Conservation (phyloP, 1,140 invertebrate species). For the Lasioglossum baleicum region DNA sequence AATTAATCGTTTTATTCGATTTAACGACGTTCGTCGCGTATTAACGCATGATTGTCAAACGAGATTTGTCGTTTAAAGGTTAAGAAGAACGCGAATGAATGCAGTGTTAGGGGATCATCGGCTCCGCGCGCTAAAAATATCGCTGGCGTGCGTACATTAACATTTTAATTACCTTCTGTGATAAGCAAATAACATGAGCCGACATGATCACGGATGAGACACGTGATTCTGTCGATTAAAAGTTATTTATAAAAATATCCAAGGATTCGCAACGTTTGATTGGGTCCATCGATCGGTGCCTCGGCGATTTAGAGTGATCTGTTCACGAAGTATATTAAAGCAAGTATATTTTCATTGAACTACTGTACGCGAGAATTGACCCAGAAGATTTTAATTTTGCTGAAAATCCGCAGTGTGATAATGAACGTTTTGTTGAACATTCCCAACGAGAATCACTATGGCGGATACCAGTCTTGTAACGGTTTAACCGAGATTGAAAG, state of each 20-base stretch:
- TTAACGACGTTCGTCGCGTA: too few species aligned
- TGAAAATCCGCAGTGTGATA: too few species aligned
- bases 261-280: not conserved
- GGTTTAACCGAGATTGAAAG: slow-evolving; percentile 19
- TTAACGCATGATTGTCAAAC: not conserved
- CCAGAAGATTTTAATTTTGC: too few species aligned
- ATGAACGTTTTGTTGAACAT: too few species aligned
- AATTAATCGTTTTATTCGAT: too few species aligned
- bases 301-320: too few species aligned
- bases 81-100: not conserved
- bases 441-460: not conserved
- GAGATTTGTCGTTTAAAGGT: not conserved
- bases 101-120: not conserved
- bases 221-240: not conserved
- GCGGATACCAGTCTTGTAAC: not conserved
- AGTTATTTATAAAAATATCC: not conserved
- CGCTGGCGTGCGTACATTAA: not conserved
- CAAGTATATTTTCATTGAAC: too few species aligned
- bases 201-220: not conserved
- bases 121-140: not conserved
- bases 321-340: too few species aligned
- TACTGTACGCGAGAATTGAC: too few species aligned
- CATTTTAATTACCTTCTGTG: slow-evolving; percentile 21
- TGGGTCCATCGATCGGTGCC: too few species aligned
- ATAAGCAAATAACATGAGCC: not conserved